Evolutionary conservation across 2,888 invertebrate genomes (phyloP).

Genomic region (Hipparchia sbordonii): DNA sequence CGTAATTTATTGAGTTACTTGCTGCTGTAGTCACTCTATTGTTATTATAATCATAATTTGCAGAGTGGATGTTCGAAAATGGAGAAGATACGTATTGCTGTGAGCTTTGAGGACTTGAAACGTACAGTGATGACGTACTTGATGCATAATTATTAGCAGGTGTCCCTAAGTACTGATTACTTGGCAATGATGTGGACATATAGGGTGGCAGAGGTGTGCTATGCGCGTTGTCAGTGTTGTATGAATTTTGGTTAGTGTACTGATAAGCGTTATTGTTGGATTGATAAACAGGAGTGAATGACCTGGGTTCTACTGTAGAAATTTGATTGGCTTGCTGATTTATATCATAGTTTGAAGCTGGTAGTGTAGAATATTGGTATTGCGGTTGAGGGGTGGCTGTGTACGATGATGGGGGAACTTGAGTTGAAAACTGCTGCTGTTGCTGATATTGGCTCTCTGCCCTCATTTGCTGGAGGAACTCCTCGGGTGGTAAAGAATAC

Average conservation of each 20-base stretch:
- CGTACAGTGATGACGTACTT: constrained; percentile 67
- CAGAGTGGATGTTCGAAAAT: constrained; percentile 62
- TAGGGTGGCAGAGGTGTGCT: constrained; percentile 69
- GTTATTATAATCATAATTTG: constrained; percentile 60
- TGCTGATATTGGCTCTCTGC: constrained; percentile 67
- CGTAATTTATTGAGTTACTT: constrained; percentile 56
- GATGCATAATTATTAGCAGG: constrained; percentile 68
- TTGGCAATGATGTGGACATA: constrained; percentile 65
- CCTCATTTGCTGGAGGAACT: constrained; percentile 73
- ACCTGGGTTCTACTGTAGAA: constrained; percentile 60
- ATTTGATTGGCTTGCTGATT: constrained; percentile 61
- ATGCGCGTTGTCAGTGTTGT: constrained; percentile 57
- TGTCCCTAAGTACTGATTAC: constrained; percentile 65
- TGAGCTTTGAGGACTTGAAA: constrained; percentile 68
- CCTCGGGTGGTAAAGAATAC: constrained; percentile 77
- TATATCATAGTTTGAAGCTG: constrained; percentile 59
- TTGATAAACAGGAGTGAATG: constrained; percentile 56
- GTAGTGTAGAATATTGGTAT: constrained; percentile 68
- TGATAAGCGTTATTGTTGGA: constrained; percentile 60
- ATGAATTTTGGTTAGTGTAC: constrained; percentile 60
- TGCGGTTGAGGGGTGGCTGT: constrained; percentile 74
- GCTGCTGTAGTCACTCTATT: constrained; percentile 61
- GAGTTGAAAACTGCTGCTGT: constrained; percentile 56
- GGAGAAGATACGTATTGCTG: constrained; percentile 73
- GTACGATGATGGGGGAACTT: constrained; percentile 62